These are phyloP conservation scores for Chelonia mydas DNA, from an alignment of 2,797 vertebrate genomes.

Conservation along the genomic window DNA sequence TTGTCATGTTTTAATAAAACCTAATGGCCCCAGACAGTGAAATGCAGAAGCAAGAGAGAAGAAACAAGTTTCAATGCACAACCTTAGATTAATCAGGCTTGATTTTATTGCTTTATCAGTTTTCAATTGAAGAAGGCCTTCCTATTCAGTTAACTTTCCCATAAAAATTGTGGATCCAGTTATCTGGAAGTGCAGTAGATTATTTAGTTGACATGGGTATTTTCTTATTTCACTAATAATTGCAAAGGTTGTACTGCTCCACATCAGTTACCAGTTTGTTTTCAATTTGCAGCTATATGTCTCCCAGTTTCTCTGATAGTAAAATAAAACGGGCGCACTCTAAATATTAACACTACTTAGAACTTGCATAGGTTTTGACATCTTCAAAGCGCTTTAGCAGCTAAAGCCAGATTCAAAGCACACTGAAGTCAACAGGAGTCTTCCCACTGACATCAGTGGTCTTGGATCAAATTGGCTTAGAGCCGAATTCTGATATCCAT, in stretches of 20 bases:
- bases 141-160: background rate
- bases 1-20: slow-evolving; percentile 62
- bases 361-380: background rate
- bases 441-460: background rate
- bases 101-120: slow-evolving; percentile 34
- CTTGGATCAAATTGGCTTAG: background rate
- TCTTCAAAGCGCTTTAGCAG: background rate
- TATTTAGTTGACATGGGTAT: background rate
- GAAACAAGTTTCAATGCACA: slow-evolving; percentile 9
- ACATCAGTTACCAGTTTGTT: background rate
- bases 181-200: background rate
- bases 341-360: background rate
- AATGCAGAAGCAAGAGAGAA: background rate
- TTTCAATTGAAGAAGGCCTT: background rate
- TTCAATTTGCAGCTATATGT: background rate
- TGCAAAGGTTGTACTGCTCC: background rate
- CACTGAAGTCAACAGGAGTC: background rate
- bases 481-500: background rate
- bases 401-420: rapidly evolving
- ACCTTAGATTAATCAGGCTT: slow-evolving; percentile 37
- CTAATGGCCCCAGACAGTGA: slow-evolving; percentile 16
- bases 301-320: background rate
- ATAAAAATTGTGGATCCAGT: background rate
- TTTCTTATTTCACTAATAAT: background rate
- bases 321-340: rapidly evolving